Percentiles rank a stretch among this genome's conserved stretches.
Evolutionary conservation across 2,113 vertebrate species (phyloP).

Genomic region (Lepus americanus): DNA sequence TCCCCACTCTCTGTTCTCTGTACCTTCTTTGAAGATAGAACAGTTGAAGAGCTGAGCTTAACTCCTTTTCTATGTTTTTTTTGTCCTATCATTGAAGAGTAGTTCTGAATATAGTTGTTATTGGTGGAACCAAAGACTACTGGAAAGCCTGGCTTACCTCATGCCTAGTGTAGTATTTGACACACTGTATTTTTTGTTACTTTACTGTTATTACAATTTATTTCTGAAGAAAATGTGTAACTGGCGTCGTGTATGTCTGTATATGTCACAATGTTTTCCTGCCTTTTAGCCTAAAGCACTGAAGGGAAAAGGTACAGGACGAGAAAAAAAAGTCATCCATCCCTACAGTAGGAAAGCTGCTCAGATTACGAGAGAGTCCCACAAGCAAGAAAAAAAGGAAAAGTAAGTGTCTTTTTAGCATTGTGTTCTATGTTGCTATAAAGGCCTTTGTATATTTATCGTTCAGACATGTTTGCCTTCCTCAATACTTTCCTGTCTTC

Average conservation of each 20-base stretch:
- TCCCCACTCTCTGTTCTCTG: background rate
- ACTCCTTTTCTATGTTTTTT: background rate
- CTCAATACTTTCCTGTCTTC: too few relatives aligned
- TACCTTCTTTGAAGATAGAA: background rate
- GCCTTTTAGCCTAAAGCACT: conserved; percentile 92
- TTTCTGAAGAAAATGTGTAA: background rate
- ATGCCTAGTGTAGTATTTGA: background rate
- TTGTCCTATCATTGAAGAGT: background rate
- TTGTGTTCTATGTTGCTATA: background rate
- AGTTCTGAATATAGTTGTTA: background rate
- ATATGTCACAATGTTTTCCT: conserved; percentile 40
- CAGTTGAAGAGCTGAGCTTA: background rate
- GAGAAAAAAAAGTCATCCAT: conserved; percentile 93
- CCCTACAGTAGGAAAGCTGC: conserved; percentile 97
- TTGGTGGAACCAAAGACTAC: background rate
- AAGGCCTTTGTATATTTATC: too few relatives aligned
- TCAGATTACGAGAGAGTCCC: conserved; percentile 92
- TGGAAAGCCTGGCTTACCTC: background rate
- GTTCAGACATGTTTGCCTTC: too few relatives aligned
- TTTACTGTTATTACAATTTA: background rate
- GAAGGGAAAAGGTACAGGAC: conserved; percentile 88
- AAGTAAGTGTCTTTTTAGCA: conserved; percentile 86
- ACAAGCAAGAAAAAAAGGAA: conserved; percentile 93
- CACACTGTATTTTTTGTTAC: conserved; percentile 15
- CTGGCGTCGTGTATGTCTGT: background rate